Evolutionary conservation across 2,797 vertebrate genomes (phyloP), one percentile per base, ranked within the genome.

Genomic region (Rhincodon typus): DNA sequence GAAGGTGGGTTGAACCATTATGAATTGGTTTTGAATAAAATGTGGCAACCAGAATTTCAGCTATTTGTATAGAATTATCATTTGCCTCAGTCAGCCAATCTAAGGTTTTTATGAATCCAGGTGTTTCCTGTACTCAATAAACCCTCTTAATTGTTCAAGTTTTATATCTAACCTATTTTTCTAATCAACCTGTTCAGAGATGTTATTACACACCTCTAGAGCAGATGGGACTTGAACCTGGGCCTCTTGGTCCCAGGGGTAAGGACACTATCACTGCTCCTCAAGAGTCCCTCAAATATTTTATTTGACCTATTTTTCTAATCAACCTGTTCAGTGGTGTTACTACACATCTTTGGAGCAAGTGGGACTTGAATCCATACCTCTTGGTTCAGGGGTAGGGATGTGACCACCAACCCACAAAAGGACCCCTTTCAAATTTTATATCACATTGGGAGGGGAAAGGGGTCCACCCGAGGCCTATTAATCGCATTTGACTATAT

Each of bases 1-100:
- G 99, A 99, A 98, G 99, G 99, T 99, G 97, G 79, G 96, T 79
- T 38, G 66, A 93, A 42, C 66, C 21, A 12, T 42, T 67, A 23
- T 67, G 38, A 38, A 12, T 19, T 67, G n/a, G 3, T 93, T 67
- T 23, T 66, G 42, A 69, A n/a, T 69, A 38, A 93, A 21, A 42
- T 42, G 19, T 8, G 30, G 1, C n/a, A 93, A n/a, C n/a, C 62
- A 93, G 21, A 42, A 21, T 12, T 69, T 25, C n/a, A n/a, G 8
- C 19, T 25, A 10, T 38, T n/a, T 69, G 62, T 69, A n/a, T 23
- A 21, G 19, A 25, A 42, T 69, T 93, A 67, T 30, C n/a, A 25
- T 62, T 38, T 93, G n/a, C 30, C 42, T 23, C 90, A 34, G 13
- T 38, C 62, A 38, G 90, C 34, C 21, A 46, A 84, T 21, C 38